Base-by-base conservation (phyloP, 2,888 invertebrate species). In the Pammene fasciana region DNA sequence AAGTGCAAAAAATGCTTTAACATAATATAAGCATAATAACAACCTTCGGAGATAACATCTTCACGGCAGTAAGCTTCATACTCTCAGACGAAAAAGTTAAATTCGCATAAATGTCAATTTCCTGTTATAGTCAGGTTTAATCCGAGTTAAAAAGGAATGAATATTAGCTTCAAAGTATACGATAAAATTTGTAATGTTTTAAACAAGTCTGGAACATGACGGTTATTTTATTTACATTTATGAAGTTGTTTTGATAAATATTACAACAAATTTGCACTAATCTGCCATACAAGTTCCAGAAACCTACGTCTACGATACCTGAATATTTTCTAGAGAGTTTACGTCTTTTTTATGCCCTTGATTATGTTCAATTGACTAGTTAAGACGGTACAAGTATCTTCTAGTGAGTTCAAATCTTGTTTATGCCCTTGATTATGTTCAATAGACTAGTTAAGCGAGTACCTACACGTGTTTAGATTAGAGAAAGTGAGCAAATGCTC, bases 41-140 rank as follows among this genome's bases (percentile, higher is more conserved):
- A 68, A 64, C 59, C 68, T 65, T 65, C 52, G 50, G 50, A 65
- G 68, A 68, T 68, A 59, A 57, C 14, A 59, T 65, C 64, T 65
- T 68, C 34, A 68, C 14, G 48, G 43, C 18, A 14, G 13, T 68
- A 68, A 59, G 57, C 45, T 45, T 59, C 57, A 54, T 38, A 18
- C 52, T 60, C 52, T 46, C 59, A 64, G 59, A 65, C 34, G 18
- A 45, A 59, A 55, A 55, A 34, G 43, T 64, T 55, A 55, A 59
- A 68, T 67, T 67, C 55, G 38, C 55, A 46, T 61, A 45, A 46
- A 54, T 54, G 46, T 61, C 45, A 61, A 67, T 61, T 61, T 61
- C 61, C 46, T 61, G 55, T 13, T 55, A 36, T 16, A 41, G 54
- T 61, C 61, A 67, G 43, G 54, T 60, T 60, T 61, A 61, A 45